Percentiles rank a stretch among this genome's conserved stretches.
Conservation (phyloP, 2,888 invertebrate genomes). For the Calameuta filiformis region DNA sequence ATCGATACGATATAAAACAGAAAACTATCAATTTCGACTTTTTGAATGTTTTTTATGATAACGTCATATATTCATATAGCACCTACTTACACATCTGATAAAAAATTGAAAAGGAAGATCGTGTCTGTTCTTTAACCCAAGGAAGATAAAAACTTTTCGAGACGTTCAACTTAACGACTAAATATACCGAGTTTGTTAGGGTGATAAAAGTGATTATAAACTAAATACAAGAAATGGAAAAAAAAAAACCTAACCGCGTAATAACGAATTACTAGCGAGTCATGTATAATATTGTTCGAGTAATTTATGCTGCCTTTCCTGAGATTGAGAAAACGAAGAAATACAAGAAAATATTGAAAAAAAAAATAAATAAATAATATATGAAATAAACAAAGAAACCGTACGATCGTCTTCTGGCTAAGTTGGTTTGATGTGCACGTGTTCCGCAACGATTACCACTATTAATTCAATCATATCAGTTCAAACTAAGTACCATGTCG, state of each 20-base stretch:
- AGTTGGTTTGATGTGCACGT: conserved; percentile 7
- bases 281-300: conserved; percentile 30
- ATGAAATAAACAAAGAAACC: background rate
- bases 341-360: conserved; percentile 6
- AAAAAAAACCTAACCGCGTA: background rate
- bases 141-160: background rate
- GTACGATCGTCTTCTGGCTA: conserved; percentile 1
- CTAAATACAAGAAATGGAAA: background rate
- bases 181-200: background rate
- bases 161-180: background rate
- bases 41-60: background rate
- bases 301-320: conserved; percentile 48
- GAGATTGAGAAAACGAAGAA: conserved; percentile 24
- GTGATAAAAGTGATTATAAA: background rate
- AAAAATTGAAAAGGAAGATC: background rate
- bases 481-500: background rate
- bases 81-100: background rate
- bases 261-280: background rate
- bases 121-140: background rate
- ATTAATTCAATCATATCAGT: background rate
- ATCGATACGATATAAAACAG: background rate
- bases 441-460: background rate
- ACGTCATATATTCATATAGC: background rate
- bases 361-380: background rate
- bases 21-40: background rate